phyloP scores from a whole-genome alignment of 2,113 vertebrate species.

The Paraplagusia blochii region DNA sequence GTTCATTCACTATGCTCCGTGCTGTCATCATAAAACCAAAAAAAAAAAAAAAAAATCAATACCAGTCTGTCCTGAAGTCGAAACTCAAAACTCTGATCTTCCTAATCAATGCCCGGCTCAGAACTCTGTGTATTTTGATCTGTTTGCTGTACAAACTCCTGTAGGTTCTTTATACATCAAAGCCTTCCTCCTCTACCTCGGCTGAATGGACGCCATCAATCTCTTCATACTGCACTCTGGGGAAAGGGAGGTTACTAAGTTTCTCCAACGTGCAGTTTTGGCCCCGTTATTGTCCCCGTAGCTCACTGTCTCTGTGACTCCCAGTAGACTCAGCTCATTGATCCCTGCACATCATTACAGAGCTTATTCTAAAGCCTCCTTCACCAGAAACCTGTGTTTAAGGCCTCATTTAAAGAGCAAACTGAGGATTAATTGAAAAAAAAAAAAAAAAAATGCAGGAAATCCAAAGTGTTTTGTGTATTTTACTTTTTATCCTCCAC shows the following conservation, averaged over 20 bases:
- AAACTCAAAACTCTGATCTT: too few species aligned
- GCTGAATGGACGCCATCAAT: slow-evolving; percentile 63
- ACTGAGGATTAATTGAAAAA: slow-evolving; percentile 18
- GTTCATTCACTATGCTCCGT: neutral
- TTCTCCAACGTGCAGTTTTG: slow-evolving; percentile 60
- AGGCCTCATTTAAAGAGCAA: slow-evolving; percentile 39
- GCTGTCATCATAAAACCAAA: neutral
- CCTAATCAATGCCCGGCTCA: slow-evolving; percentile 9
- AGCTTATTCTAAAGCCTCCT: slow-evolving; percentile 74
- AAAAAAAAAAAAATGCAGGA: slow-evolving; percentile 4
- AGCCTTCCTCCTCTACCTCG: slow-evolving; percentile 43
- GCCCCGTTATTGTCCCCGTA: slow-evolving; percentile 73
- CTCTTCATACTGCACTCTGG: slow-evolving; percentile 55
- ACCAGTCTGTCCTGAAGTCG: too few species aligned
- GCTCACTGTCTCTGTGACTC: slow-evolving; percentile 71
- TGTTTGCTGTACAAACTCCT: too few species aligned
- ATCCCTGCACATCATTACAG: slow-evolving; percentile 75
- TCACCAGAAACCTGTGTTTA: slow-evolving; percentile 55
- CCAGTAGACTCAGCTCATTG: slow-evolving; percentile 69
- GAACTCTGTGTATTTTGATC: slow-evolving; percentile 16
- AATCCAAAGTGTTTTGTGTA: slow-evolving; percentile 2
- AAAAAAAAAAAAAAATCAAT: slow-evolving; percentile 1
- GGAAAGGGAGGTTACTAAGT: slow-evolving; percentile 71
- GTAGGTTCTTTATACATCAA: neutral
- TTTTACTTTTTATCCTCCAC: slow-evolving; percentile 10